These are phyloP conservation scores for Ploceus nigricollis DNA, from an alignment of 2,113 vertebrate species.

Conservation along the genomic window DNA sequence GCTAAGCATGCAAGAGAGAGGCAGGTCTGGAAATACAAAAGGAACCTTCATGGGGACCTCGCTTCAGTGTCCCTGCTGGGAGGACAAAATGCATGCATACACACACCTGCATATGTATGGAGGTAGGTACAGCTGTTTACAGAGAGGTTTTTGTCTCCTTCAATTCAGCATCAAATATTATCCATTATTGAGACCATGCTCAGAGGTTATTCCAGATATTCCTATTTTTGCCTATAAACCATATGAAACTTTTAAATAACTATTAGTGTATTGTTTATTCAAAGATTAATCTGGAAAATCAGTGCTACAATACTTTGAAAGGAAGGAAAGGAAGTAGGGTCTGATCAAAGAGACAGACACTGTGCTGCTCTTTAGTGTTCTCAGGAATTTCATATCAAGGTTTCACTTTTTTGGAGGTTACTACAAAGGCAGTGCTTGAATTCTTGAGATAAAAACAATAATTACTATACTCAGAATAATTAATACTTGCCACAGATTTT, in stretches of 20 bases:
- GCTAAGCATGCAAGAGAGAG: neutral
- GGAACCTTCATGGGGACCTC: neutral
- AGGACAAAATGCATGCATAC: rapidly evolving
- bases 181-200: neutral
- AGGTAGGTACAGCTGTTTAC: neutral
- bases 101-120: rapidly evolving
- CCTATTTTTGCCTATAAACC: neutral
- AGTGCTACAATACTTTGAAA: neutral
- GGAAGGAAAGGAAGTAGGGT: neutral
- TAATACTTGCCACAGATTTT: neutral
- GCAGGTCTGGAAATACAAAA: neutral
- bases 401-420: neutral
- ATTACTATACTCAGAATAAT: neutral
- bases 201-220: neutral
- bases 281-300: neutral
- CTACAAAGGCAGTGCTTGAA: neutral
- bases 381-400: neutral
- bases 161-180: neutral
- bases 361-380: neutral
- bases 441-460: neutral
- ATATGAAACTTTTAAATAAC: neutral
- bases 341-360: neutral
- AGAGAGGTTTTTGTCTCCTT: neutral
- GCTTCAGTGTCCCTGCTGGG: neutral
- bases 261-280: neutral